These are phyloP conservation scores for Drosophila littoralis DNA, from an alignment of 1,140 invertebrate genomes.

Conservation along the genomic window DNA sequence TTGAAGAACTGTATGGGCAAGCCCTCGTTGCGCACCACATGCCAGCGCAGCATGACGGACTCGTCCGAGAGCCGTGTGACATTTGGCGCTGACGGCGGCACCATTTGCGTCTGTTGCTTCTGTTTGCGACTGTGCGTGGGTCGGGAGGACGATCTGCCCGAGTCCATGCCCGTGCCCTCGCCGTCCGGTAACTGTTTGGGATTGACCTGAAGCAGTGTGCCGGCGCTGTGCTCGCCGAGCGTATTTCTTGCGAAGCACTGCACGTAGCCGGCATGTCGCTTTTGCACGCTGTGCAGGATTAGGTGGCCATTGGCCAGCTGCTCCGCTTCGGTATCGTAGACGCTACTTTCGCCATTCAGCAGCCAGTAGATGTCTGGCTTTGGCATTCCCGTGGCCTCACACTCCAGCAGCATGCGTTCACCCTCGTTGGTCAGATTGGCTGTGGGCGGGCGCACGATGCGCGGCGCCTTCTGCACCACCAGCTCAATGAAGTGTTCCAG, in stretches of 20 bases:
- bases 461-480: slow-evolving; percentile 87
- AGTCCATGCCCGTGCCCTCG: slow-evolving; percentile 35
- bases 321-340: slow-evolving; percentile 86
- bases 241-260: slow-evolving; percentile 94
- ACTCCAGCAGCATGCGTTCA: slow-evolving; percentile 87
- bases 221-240: slow-evolving; percentile 88
- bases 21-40: slow-evolving; percentile 90
- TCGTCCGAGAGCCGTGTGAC: slow-evolving; percentile 93
- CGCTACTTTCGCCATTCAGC: slow-evolving; percentile 90
- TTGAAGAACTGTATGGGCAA: slow-evolving; percentile 95
- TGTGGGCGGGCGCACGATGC: slow-evolving; percentile 86
- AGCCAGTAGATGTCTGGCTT: slow-evolving; percentile 91
- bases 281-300: slow-evolving; percentile 88
- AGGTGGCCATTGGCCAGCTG: slow-evolving; percentile 86
- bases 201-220: slow-evolving; percentile 89
- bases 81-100: slow-evolving; percentile 93
- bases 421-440: slow-evolving; percentile 88
- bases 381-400: slow-evolving; percentile 88
- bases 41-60: slow-evolving; percentile 97
- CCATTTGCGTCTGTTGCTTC: slow-evolving; percentile 85
- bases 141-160: background rate
- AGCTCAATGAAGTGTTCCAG: slow-evolving; percentile 85
- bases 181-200: slow-evolving; percentile 89
- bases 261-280: slow-evolving; percentile 93
- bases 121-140: slow-evolving; percentile 19